A percentile compares a stretch with the other conserved stretches of the same genome.
Conservation (phyloP, 2,888 invertebrate genomes). For the Hirudinaria manillensis region DNA sequence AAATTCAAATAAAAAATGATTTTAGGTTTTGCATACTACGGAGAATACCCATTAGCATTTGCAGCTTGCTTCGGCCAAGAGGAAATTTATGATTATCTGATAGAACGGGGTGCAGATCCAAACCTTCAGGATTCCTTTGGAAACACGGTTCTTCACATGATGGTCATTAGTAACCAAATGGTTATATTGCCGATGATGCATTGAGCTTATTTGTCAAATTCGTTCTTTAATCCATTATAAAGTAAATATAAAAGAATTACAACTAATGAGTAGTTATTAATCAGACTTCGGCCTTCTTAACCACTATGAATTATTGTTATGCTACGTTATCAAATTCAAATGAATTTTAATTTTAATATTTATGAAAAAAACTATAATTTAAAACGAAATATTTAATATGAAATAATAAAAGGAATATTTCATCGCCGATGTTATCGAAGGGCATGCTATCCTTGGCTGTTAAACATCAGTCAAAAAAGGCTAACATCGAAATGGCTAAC, state of each 20-base stretch:
- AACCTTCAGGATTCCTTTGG: slow-evolving; percentile 93
- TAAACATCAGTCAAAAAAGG: slow-evolving; percentile 84
- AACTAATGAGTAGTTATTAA: background rate
- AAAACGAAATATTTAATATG: too few relatives aligned
- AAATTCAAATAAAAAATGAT: too few relatives aligned
- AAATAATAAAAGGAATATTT: too few relatives aligned
- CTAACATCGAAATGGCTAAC: slow-evolving; percentile 84
- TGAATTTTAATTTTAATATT: too few relatives aligned
- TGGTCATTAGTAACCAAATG: slow-evolving; percentile 92
- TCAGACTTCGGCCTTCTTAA: too few relatives aligned
- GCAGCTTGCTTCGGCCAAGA: slow-evolving; percentile 94
- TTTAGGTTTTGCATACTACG: slow-evolving; percentile 83
- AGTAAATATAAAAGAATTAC: too few relatives aligned
- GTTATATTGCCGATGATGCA: slow-evolving; percentile 58
- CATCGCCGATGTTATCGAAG: too few relatives aligned
- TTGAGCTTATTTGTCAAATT: slow-evolving; percentile 27
- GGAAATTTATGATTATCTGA: slow-evolving; percentile 86
- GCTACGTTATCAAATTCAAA: background rate
- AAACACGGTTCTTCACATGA: slow-evolving; percentile 98
- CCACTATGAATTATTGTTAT: too few relatives aligned
- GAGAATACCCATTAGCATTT: slow-evolving; percentile 94
- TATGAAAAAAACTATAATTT: too few relatives aligned
- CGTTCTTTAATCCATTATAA: background rate
- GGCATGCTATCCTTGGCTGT: slow-evolving; percentile 93
- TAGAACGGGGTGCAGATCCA: slow-evolving; percentile 87